Percentiles rank a stretch among this genome's conserved stretches.
These are phyloP conservation scores for Spermophilus dauricus DNA, from an alignment of 2,113 vertebrate genomes.

Conservation along the genomic window DNA sequence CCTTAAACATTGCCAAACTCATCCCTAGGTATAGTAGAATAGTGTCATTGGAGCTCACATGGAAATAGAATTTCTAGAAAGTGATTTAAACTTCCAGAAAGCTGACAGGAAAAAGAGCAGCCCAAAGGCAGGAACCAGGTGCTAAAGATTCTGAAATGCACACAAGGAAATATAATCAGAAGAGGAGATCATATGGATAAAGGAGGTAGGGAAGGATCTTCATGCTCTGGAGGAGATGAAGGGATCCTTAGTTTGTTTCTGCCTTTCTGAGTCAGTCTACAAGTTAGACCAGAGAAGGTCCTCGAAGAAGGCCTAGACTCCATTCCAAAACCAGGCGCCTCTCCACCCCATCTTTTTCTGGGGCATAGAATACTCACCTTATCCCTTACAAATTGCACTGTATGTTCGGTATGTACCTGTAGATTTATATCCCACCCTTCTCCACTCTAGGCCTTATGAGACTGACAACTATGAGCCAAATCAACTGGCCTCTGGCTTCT, in stretches of 20 bases:
- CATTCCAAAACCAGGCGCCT: background rate
- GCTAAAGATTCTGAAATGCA: constrained; percentile 6
- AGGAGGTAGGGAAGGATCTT: background rate
- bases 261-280: background rate
- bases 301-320: background rate
- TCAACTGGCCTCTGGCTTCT: constrained; percentile 18
- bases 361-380: background rate
- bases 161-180: background rate
- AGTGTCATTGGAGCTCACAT: background rate
- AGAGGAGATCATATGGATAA: background rate
- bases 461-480: background rate
- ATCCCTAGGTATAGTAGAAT: background rate
- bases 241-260: constrained; percentile 21
- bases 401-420: background rate
- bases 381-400: background rate
- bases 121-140: background rate
- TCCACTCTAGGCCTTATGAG: background rate
- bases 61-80: constrained; percentile 66
- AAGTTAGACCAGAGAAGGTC: background rate
- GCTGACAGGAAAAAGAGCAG: background rate
- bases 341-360: background rate
- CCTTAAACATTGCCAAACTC: constrained; percentile 20
- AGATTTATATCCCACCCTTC: background rate
- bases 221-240: background rate
- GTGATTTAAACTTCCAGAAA: constrained; percentile 32